Evolutionary conservation across 35 echinoderm and acorn worm species (phyloP).

Genomic region (Ophioderma brevispina): DNA sequence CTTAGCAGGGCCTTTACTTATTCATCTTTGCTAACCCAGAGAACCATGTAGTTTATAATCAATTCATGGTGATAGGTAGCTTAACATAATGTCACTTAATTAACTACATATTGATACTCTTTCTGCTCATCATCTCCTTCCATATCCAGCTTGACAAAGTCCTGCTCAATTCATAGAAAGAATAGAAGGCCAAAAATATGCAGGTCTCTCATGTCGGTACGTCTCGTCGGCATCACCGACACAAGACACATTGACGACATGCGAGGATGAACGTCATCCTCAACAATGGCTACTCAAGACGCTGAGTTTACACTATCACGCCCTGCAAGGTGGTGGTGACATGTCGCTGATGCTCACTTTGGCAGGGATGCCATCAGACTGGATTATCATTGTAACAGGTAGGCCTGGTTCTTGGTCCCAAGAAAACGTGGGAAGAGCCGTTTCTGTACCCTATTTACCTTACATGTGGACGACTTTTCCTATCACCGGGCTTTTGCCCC

Average conservation of each 20-base stretch:
- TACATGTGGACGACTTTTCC: no score
- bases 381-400: constrained; percentile 97
- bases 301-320: constrained; percentile 92
- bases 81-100: no score
- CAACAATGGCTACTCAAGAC: constrained; percentile 86
- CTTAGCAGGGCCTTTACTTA: no score
- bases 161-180: constrained; percentile 84
- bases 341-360: constrained; percentile 97
- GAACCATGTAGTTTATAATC: no score
- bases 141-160: constrained; percentile 78
- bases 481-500: no score
- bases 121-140: no score
- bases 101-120: no score
- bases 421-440: no score
- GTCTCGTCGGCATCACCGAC: constrained; percentile 88
- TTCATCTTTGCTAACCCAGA: no score
- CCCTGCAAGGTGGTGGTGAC: constrained; percentile 93
- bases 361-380: constrained; percentile 78
- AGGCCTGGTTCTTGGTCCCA: no score
- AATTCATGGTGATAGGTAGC: no score
- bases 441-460: no score
- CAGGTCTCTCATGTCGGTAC: constrained; percentile 81
- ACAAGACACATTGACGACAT: constrained; percentile 94
- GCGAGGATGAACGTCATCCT: constrained; percentile 98
- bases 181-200: constrained; percentile 80